A percentile compares a stretch with the other conserved stretches of the same genome.
These are phyloP conservation scores for Andrena cerasifolii DNA, from an alignment of 1,140 invertebrate genomes.

Conservation along the genomic window DNA sequence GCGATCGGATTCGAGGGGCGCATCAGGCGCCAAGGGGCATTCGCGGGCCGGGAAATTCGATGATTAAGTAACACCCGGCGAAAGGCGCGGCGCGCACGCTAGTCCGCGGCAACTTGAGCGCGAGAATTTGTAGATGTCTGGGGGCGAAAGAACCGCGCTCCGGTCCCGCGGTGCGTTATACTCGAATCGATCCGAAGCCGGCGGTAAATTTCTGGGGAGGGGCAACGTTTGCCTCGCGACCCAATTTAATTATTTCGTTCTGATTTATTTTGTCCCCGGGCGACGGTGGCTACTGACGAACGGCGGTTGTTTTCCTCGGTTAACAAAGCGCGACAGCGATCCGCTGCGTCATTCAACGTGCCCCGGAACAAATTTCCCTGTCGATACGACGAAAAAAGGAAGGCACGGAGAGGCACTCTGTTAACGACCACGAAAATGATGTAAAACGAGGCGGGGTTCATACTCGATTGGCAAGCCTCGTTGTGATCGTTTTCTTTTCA, in stretches of 20 bases:
- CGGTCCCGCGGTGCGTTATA: background rate
- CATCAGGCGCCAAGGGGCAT: too few species aligned
- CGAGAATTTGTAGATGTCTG: background rate
- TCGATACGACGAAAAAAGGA: too few species aligned
- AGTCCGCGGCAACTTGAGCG: background rate
- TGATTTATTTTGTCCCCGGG: slow-evolving; percentile 27
- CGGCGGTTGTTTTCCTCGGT: background rate
- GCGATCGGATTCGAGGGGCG: background rate
- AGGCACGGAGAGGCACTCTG: too few species aligned
- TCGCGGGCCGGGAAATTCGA: background rate
- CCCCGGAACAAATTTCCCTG: too few species aligned
- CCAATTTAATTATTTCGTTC: slow-evolving; percentile 43
- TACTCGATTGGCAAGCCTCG: too few species aligned
- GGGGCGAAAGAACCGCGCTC: background rate
- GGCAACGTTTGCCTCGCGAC: slow-evolving; percentile 20
- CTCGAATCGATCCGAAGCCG: slow-evolving; percentile 20
- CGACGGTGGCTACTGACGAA: background rate
- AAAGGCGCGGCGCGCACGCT: background rate
- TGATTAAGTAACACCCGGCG: background rate
- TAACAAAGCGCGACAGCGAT: slow-evolving; percentile 13
- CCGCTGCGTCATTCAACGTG: too few species aligned
- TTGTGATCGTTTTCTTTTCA: too few species aligned
- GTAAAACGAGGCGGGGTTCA: too few species aligned
- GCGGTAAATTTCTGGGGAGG: background rate
- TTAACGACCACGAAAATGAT: too few species aligned